Conservation (phyloP, 2,113 vertebrate species). For the Hoplias malabaricus region DNA sequence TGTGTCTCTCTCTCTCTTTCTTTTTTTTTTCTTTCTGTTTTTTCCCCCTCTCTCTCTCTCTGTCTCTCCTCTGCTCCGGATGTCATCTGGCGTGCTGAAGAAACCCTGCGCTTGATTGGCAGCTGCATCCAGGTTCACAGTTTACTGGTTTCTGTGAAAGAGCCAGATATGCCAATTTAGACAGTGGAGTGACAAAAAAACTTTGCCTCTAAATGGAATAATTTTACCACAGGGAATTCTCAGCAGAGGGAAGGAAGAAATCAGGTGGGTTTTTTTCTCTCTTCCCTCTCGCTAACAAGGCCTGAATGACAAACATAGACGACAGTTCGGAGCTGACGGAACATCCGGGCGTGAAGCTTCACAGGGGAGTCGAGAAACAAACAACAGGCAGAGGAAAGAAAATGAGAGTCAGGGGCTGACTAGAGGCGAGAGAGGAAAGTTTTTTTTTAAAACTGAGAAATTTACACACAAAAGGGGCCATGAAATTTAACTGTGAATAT, state of each 20-base stretch:
- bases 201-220: conserved; percentile 93
- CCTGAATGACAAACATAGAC: conserved; percentile 91
- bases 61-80: conserved; percentile 26
- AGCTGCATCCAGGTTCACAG: conserved; percentile 90
- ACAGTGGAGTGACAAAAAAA: conserved; percentile 90
- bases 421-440: conserved; percentile 38
- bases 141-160: conserved; percentile 92
- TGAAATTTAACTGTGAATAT: too few relatives aligned
- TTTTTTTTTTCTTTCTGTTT: conserved; percentile 58
- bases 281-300: conserved; percentile 78
- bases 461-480: too few relatives aligned
- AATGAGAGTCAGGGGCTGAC: conserved; percentile 55
- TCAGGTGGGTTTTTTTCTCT: conserved; percentile 71
- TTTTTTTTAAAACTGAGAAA: not conserved
- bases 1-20: conserved; percentile 34
- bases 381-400: conserved; percentile 85
- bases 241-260: conserved; percentile 75
- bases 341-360: conserved; percentile 87
- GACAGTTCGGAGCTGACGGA: conserved; percentile 84
- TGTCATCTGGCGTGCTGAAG: conserved; percentile 85
- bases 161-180: conserved; percentile 94
- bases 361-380: conserved; percentile 86
- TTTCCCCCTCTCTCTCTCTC: conserved; percentile 63
- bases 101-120: conserved; percentile 87
- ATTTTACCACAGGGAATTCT: conserved; percentile 93